Evolutionary conservation across 1,140 invertebrate species (phyloP), one percentile per base, ranked within the genome.

Genomic region (Amyelois transitella): DNA sequence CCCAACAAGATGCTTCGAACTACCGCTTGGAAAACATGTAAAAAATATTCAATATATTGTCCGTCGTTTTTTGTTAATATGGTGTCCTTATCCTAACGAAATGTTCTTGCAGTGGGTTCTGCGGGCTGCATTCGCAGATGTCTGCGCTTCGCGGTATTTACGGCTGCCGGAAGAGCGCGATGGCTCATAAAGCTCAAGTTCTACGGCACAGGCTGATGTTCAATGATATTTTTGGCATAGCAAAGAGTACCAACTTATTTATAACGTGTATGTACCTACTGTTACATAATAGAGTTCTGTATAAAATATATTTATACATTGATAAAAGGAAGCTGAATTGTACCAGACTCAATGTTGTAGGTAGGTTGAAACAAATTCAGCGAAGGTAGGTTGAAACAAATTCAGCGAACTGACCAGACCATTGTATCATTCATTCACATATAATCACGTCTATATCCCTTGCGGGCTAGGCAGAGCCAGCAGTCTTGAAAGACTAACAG

Each of bases 191-290:
- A 85, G 69, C 73, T 59, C 57, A 63, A 69, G 72, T 66, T 72
- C 68, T 72, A 72, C 67, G 70, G 69, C 47, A 64, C 62, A 54
- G 44, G 61, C 69, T 69, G 78, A 77, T 75, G 78, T 77, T n/a
- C 75, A 81, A 69, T 67, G 61, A 64, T 84, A 82, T 84, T 82
- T 77, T 81, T 84, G 80, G 75, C 82, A 79, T 68, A 67, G 55
- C 8, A 2, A 19, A 28, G 5, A 45, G 18, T 45, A 6, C 18
- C 18, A 12, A 19, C 43, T 19, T 19, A 45, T 2, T 19, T 45
- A n/a, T n/a, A 24, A 3, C 8, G 4, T 24, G 8, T 24, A 5
- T 24, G 8, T 3, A 5, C 8, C 22, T 24, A 5, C 22, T 5
- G 8, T 8, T 5, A 3, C 3, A 24, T 5, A 24, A 24, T 8